Evolutionary conservation across 2,888 invertebrate species (phyloP), one percentile per base, ranked within the genome.

Genomic region (Oscheius sp.): DNA sequence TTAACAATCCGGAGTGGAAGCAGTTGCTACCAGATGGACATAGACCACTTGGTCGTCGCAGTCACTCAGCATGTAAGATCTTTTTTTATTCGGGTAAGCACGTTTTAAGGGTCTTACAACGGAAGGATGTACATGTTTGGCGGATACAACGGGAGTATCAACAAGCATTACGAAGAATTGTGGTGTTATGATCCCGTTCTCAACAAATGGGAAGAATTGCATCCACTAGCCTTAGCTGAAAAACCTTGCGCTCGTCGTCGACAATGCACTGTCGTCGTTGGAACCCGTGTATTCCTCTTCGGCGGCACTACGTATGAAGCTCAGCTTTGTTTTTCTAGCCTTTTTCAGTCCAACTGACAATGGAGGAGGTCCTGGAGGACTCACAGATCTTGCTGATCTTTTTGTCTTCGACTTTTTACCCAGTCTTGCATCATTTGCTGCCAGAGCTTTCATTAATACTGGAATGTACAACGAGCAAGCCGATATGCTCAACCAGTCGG

Each of bases 21-120:
- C 12, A 33, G 17, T 17, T 54, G 20, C 54, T 6, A 14, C 17
- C 54, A 33, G 33, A 32, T 20, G 33, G n/a, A 20, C 14, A 5
- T 12, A 54, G 33, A 33, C 94, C 94, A 2, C 89, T 90, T 65
- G 94, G 94, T 38, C 89, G 95, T 73, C 89, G 95, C 54, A 94
- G 94, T 87, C 94, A 95, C 88, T 94, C 94, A 72, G 92, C 94
- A 80, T 94, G 93, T 93, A 89, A 90, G 91, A 86, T 50, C 12
- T 41, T 41, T 41, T 41, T 41, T 41, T 41, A 41, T 20, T 17
- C 41, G n/a, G n/a, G n/a, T n/a, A 12, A 17, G 3, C 32, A 30
- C 12, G 26, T 50, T 71, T 68, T 56, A 87, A 93, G 93, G 94
- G 91, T 88, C 91, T 5, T 90, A 92, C 86, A 90, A 91, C 75